Evolutionary conservation across 1,140 invertebrate genomes (phyloP).

Genomic region (Drosophila murphyi): DNA sequence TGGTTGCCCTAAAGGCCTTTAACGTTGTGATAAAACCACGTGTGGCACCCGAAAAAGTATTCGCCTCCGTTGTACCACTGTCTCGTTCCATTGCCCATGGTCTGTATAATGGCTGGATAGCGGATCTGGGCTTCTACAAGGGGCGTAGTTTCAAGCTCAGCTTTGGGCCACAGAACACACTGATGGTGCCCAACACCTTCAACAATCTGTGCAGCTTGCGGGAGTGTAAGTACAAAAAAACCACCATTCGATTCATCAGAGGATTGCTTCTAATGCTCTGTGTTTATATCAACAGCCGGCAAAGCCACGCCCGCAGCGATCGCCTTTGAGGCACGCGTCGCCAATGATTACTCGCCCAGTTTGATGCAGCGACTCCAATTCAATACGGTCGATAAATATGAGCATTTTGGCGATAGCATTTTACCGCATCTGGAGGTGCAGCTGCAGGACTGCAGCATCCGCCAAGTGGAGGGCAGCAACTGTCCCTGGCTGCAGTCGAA

Average conservation of each 20-base stretch:
- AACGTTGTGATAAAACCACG: conserved; percentile 70
- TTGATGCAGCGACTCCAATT: conserved; percentile 71
- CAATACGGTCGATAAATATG: conserved; percentile 54
- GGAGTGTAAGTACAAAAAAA: conserved; percentile 33
- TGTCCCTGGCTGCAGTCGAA: conserved; percentile 85
- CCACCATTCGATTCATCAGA: not conserved
- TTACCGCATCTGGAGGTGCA: conserved; percentile 85
- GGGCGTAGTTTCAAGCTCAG: conserved; percentile 90
- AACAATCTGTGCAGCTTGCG: conserved; percentile 58
- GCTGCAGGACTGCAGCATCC: conserved; percentile 85
- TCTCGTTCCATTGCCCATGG: conserved; percentile 84
- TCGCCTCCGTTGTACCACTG: conserved; percentile 85
- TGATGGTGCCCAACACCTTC: conserved; percentile 84
- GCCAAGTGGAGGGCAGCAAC: conserved; percentile 84
- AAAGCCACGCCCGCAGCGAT: conserved; percentile 27
- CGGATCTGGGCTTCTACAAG: conserved; percentile 88
- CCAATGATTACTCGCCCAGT: conserved; percentile 60
- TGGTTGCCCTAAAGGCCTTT: conserved; percentile 35
- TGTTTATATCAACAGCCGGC: conserved; percentile 9
- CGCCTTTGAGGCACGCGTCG: conserved; percentile 52
- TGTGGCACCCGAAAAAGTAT: conserved; percentile 84
- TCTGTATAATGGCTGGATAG: conserved; percentile 86
- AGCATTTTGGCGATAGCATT: conserved; percentile 72
- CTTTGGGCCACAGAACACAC: conserved; percentile 89
- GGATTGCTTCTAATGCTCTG: not conserved